Evolutionary conservation across 2,888 invertebrate genomes (phyloP), one percentile per base, ranked within the genome.

Genomic region (Caenorhabditis drosophilae): DNA sequence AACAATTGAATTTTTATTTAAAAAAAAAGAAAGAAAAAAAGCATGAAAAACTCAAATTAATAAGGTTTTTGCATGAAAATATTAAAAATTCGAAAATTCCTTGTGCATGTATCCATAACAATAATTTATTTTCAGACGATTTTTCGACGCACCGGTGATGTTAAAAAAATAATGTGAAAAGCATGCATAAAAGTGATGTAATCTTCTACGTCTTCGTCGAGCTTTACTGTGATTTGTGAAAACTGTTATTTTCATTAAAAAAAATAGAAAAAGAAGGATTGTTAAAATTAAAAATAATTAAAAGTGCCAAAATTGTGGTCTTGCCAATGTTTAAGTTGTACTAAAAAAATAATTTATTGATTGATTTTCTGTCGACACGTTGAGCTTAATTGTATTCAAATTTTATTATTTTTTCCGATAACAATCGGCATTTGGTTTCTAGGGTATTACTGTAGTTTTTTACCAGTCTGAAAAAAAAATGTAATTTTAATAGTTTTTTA

Each of bases 1-100:
- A 56, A 36, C 62, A 62, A 56, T 56, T 40, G 62, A 62, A 34
- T 56, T 62, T 53, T 12, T 49, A 9, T 22, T 49, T 4, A 36
- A 27, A 31, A 52, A 53, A 38, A 49, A 59, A 49, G 49, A 50
- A 31, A 9, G 31, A 12, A 6, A 9, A 6, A 31, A 31, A 31
- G 6, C 12, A 31, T 31, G 31, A 9, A 22, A 9, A 31, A 12
- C n/a, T n/a, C n/a, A n/a, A n/a, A n/a, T n/a, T n/a, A n/a, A n/a
- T n/a, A n/a, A n/a, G n/a, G n/a, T n/a, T n/a, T n/a, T n/a, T n/a
- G n/a, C n/a, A n/a, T n/a, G n/a, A n/a, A n/a, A n/a, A n/a, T n/a
- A n/a, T n/a, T n/a, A n/a, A n/a, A n/a, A n/a, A n/a, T n/a, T n/a
- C n/a, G n/a, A n/a, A n/a, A n/a, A n/a, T n/a, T n/a, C n/a, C n/a